Evolutionary conservation across 2,888 invertebrate species (phyloP), one percentile per base, ranked within the genome.

Genomic region (Cheilosia vernalis): DNA sequence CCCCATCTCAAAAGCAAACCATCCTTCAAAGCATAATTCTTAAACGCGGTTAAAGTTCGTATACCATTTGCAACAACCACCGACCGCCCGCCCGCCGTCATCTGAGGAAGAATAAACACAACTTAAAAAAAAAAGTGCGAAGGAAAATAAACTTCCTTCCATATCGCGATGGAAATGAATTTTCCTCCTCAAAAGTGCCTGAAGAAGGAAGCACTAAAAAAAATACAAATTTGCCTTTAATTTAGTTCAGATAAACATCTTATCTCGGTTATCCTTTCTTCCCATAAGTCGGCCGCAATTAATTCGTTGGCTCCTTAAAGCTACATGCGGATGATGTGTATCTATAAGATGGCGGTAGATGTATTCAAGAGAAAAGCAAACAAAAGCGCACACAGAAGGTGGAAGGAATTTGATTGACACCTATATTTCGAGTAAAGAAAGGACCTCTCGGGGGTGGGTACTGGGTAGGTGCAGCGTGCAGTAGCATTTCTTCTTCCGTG

Each of bases 171-270:
- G 56, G 77, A 77, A 72, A 61, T 49, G 37, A 81, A 56, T 55
- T 76, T 77, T 44, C 55, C 58, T 42, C 66, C 42, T 55, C 66
- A 30, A 40, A 55, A 53, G 30, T 47, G 42, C 24, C 70, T 30
- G 19, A 7, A 51, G 27, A 37, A 70, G 15, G 15, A 61, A 37
- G 15, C n/a, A 44, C 1, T 9, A 33, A 63, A 64, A 77, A 58
- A 64, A 70, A 69, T 9, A 81, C 84, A 76, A 85, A 85, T 85
- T 85, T 85, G 81, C 76, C 81, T 85, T 81, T 85, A 85, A 85
- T 85, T 81, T 85, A 81, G 85, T 85, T 85, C 77, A 85, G 85
- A 85, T 85, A 85, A 85, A 85, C 81, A 85, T 85, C 85, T 85
- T 85, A 85, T 85, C 85, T 85, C 85, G 85, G 85, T 81, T 81